These are phyloP conservation scores for Salvelinus sp. DNA, from an alignment of 2,113 vertebrate species.

Conservation along the genomic window DNA sequence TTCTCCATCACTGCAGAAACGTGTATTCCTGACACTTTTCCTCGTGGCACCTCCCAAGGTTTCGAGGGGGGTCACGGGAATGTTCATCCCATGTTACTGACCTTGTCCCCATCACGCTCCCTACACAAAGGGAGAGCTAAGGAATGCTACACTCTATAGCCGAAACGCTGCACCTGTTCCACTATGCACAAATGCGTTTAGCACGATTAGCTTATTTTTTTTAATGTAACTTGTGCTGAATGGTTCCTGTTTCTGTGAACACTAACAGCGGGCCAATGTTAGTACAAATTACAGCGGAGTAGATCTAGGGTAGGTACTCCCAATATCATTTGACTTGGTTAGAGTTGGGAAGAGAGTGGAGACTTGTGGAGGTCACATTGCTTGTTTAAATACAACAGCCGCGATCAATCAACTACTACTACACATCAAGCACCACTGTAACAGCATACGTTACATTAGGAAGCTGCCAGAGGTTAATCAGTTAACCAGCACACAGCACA, in stretches of 20 bases:
- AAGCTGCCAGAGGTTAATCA: no score
- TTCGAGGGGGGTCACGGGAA: constrained; percentile 56
- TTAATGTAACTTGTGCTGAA: constrained; percentile 17
- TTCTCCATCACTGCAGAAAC: constrained; percentile 64
- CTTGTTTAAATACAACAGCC: no score
- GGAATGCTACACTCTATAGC: constrained; percentile 43
- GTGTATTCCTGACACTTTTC: constrained; percentile 62
- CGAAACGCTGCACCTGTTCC: constrained; percentile 67
- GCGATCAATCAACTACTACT: no score
- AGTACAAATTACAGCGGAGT: no score
- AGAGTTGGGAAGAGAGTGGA: no score
- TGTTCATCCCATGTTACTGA: constrained; percentile 49
- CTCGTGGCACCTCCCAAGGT: constrained; percentile 46
- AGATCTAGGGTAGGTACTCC: no score
- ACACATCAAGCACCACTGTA: no score
- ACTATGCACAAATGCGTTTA: constrained; percentile 31
- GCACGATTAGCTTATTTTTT: constrained; percentile 54
- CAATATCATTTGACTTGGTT: no score
- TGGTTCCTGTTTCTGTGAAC: background rate
- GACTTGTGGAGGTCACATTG: no score
- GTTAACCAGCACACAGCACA: no score
- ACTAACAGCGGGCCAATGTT: background rate
- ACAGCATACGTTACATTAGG: no score
- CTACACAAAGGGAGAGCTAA: constrained; percentile 42
- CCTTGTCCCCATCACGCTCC: constrained; percentile 67